Base-by-base conservation (phyloP, 2,888 invertebrate genomes). In the Hydroisotoma schaefferi region DNA sequence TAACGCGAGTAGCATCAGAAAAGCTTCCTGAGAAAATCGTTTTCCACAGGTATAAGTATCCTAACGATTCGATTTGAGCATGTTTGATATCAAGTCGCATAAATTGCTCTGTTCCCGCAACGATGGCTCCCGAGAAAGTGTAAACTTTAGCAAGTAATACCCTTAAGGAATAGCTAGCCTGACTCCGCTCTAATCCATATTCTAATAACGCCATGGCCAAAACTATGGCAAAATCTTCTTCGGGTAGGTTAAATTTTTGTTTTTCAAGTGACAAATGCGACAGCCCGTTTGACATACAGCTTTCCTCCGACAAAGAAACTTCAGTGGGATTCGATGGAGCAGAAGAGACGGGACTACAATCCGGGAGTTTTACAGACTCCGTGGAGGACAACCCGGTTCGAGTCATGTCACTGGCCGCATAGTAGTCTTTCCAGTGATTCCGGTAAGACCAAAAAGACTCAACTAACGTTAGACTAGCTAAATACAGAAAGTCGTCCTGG, bases 51-150 rank as follows among this genome's bases (percentile, higher is more conserved):
- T 90, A 87, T 63, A 88, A 79, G 80, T 90, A 90, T 69, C 94
- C 92, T 76, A 97, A 79, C 0, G 94, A 90, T 77, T 94, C 92
- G 75, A 94, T 81, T 78, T 94, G 94, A 72, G 95, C 85, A 78
- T 95, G 93, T 78, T 97, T 97, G 59, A 92, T 83, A 75, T 95
- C 94, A 75, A 97, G 79, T 55, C 83, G 83, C 70, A 86, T 85
- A 77, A 88, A 90, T 73, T 87, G 81, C 53, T 81, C 80, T 73
- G 87, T 85, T 28, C 90, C 90, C 1, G 87, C 87, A 51, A 84
- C 77, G 25, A 85, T 84, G 70, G 87, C 88, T 63, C 92, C 92
- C 78, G 73, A 46, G 68, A 62, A 65, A 27, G 52, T 88, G 76
- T 94, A 94, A 22, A 90, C 81, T 72, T 87, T 86, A 56, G 94